Evolutionary conservation across 2,888 invertebrate species (phyloP), one percentile per base, ranked within the genome.

Genomic region (Orthosia gothica): DNA sequence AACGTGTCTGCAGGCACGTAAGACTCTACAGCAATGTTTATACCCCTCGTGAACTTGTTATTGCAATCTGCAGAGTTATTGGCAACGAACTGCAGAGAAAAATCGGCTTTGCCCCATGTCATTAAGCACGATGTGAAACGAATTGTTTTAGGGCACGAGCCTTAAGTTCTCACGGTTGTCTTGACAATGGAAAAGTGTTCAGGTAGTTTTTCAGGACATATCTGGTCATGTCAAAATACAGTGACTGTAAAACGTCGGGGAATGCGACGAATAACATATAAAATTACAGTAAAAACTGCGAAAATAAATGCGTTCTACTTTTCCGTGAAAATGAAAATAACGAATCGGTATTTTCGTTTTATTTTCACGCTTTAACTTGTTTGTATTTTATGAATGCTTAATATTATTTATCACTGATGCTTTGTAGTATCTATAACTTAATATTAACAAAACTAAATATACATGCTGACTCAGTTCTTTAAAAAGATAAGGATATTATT

Each of bases 1-100:
- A 74, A 90, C 90, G 89, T 91, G 91, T 68, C 63, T 54, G 13
- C 55, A 74, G 69, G 84, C 91, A 91, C 91, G 91, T 90, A 89
- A 85, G 82, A 75, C 81, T 82, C 61, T 76, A 81, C 70, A 73
- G 79, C 74, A 65, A 50, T 82, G 87, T 90, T 87, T 89, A 89
- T 86, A 84, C 72, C 76, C 73, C 74, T 72, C 74, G 74, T 82
- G 82, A 77, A 77, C 77, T 59, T 89, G 88, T 88, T 89, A 87
- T 89, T 84, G 81, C 81, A 87, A 76, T 78, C 77, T 83, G 82
- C 79, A 83, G 77, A 85, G 72, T 79, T 79, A 78, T 71, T 75
- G 64, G 67, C 55, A 66, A 2, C 11, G 12, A 57, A 75, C 26
- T 75, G 69, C 82, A 84, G 54, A 81, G 76, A 82, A 87, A 70